Conservation (phyloP, 2,888 invertebrate genomes). For the Pinctada fucata region DNA sequence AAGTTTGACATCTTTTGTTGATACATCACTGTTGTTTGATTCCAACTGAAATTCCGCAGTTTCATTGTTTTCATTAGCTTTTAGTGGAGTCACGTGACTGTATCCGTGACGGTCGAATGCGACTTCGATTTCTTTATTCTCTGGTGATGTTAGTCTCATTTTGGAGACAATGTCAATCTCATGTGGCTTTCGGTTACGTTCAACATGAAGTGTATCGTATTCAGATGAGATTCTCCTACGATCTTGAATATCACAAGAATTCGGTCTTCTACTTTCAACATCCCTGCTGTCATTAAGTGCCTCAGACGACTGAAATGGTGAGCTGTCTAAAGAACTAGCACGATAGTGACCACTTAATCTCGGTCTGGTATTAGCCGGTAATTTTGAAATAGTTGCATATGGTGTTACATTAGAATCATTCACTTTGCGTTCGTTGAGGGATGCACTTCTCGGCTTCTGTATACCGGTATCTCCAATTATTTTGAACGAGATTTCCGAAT, state of each 20-base stretch:
- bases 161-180: conserved; percentile 41
- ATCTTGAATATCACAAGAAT: not conserved
- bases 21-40: not conserved
- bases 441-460: not conserved
- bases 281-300: not conserved
- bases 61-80: not conserved
- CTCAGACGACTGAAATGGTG: not conserved
- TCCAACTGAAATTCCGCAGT: not conserved
- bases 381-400: not conserved
- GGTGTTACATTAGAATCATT: not conserved
- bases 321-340: not conserved
- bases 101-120: conserved; percentile 51
- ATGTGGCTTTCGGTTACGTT: not conserved
- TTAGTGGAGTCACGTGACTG: conserved; percentile 45
- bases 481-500: not conserved
- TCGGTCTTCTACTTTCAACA: not conserved
- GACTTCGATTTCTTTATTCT: conserved; percentile 46
- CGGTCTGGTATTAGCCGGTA: not conserved
- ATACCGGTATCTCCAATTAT: not conserved
- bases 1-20: not conserved
- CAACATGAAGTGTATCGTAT: not conserved
- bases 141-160: conserved; percentile 40
- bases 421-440: not conserved
- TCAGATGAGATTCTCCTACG: not conserved
- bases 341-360: not conserved